Evolutionary conservation across 1,140 invertebrate genomes (phyloP).

Genomic region (Drosophila sucinea): DNA sequence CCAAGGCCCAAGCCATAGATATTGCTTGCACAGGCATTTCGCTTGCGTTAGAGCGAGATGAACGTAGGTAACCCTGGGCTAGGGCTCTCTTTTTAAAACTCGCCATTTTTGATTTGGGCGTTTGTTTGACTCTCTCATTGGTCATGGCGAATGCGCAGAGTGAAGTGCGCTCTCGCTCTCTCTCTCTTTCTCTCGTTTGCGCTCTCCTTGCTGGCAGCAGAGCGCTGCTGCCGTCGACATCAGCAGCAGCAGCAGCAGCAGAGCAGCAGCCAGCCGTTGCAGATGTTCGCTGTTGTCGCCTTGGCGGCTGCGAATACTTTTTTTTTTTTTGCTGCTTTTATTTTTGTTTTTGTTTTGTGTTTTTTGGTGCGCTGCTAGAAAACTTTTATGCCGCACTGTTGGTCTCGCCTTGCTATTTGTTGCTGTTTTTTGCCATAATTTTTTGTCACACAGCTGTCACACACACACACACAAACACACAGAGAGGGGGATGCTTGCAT

Average conservation of each 20-base stretch:
- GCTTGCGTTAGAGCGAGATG: slow-evolving; percentile 39
- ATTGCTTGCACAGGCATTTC: background rate
- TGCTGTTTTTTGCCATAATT: slow-evolving; percentile 65
- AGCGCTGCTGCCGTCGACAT: background rate
- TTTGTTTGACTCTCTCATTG: slow-evolving; percentile 74
- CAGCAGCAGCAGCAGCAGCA: slow-evolving; percentile 4
- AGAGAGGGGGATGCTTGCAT: slow-evolving; percentile 61
- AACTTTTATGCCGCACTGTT: slow-evolving; percentile 51
- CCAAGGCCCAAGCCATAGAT: background rate
- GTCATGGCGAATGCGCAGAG: slow-evolving; percentile 62
- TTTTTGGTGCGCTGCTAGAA: slow-evolving; percentile 56
- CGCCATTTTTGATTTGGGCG: slow-evolving; percentile 81
- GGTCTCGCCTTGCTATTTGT: slow-evolving; percentile 54
- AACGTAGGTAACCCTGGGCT: slow-evolving; percentile 11
- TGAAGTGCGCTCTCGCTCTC: slow-evolving; percentile 9
- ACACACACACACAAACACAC: slow-evolving; percentile 43
- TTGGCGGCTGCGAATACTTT: slow-evolving; percentile 45
- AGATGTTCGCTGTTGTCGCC: slow-evolving; percentile 76
- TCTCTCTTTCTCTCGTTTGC: background rate
- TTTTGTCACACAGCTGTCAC: slow-evolving; percentile 79
- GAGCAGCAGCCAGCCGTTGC: slow-evolving; percentile 45
- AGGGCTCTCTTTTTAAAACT: slow-evolving; percentile 64
- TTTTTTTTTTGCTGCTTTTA: slow-evolving; percentile 26
- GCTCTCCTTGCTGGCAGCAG: background rate
- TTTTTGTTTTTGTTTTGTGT: slow-evolving; percentile 31